phyloP scores from a whole-genome alignment of 92 coral and sea anemone genomes.

The Porites evermanni region DNA sequence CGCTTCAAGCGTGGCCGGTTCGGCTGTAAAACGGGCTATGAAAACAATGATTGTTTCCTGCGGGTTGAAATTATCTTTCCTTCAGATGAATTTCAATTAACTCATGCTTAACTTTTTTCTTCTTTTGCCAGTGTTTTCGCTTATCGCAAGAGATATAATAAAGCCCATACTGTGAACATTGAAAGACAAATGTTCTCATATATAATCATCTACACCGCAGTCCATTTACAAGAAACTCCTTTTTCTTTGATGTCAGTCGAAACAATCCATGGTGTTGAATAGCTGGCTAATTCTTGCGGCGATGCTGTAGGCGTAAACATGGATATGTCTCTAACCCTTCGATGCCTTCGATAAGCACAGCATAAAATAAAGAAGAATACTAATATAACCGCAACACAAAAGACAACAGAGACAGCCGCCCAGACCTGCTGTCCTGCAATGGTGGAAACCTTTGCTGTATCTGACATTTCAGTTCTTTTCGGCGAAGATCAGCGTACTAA shows the following conservation, averaged over 20 bases:
- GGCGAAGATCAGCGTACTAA: too few relatives aligned
- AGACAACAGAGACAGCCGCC: constrained; percentile 90
- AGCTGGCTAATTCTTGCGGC: background rate
- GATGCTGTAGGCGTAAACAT: constrained; percentile 24
- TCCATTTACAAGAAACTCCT: background rate
- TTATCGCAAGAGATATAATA: background rate
- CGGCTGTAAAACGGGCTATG: constrained; percentile 2
- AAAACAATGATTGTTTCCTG: background rate
- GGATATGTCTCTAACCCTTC: constrained; percentile 75
- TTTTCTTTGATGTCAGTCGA: constrained; percentile 21
- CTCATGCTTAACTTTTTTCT: background rate
- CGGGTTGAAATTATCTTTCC: background rate
- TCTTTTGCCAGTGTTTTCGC: background rate
- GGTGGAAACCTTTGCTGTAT: constrained; percentile 50
- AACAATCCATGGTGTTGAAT: constrained; percentile 10
- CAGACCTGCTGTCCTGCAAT: constrained; percentile 79
- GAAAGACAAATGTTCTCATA: background rate
- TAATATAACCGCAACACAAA: constrained; percentile 78
- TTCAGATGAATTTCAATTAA: background rate
- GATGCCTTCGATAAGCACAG: constrained; percentile 87
- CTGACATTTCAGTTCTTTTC: constrained; percentile 58
- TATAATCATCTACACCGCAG: background rate
- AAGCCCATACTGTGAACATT: background rate
- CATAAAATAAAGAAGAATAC: constrained; percentile 85
- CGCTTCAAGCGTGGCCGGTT: too few relatives aligned